Base-by-base conservation (phyloP, 2,888 invertebrate genomes). In the Euclidia mi region DNA sequence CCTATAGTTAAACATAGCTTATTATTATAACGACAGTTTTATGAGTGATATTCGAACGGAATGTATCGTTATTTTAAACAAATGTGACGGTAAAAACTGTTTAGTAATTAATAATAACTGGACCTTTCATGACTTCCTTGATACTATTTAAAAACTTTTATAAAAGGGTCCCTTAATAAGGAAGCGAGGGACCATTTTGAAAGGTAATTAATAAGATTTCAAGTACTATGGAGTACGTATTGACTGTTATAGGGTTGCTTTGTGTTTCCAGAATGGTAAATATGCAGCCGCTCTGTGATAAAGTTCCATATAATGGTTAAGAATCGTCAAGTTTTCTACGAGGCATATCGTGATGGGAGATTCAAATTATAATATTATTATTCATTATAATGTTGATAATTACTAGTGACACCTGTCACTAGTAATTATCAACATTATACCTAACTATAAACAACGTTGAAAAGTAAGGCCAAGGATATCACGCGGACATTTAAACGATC, bases 1-100 rank as follows among this genome's bases (percentile, higher is more conserved):
- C 40, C 64, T 71, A 75, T 71, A 77, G 72, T 76, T 73, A 81
- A 73, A 68, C 65, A 69, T 78, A 51, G 57, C 81, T 85, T 87
- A 87, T 88, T 84, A 87, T 81, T 81, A 79, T 65, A 79, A 65
- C 81, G 82, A 84, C 79, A 80, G 79, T 77, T 89, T 89, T 87
- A 89, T 82, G 82, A 75, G 70, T 76, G 79, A 84, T 85, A 85
- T 83, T 82, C 72, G 75, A 84, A 81, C 79, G 65, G 65, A 79
- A 78, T 68, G 71, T 75, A 78, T 72, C 73, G 79, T 78, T 82
- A 83, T 78, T 82, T 79, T 80, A 81, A 85, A 87, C 85, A 82
- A 84, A 86, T 78, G 78, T 76, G 78, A 80, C 78, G 79, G 56
- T 76, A 77, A 77, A 80, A 73, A 67, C 65, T 25, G 20, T 25